Base-by-base conservation (phyloP, 2,113 vertebrate genomes). In the Jacana jacana region DNA sequence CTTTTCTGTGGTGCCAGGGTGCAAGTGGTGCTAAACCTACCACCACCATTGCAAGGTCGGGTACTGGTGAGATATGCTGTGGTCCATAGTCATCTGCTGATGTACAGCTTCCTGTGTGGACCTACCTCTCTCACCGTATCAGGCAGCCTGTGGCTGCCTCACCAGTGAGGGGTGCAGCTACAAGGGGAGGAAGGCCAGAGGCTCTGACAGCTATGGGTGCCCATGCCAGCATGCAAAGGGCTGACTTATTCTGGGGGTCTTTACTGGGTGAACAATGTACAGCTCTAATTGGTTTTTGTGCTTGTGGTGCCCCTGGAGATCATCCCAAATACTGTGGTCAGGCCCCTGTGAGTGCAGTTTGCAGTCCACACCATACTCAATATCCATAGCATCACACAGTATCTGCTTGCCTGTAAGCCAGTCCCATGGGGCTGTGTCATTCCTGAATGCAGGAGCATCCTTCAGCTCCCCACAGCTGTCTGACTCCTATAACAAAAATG, bases 121-220 rank as follows among this genome's bases (percentile, higher is more conserved):
- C 19, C 35, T 58, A n/a, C 42, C 20, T 46, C 23, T 39, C 51
- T 61, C 0, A 0, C 61, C 0, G 1, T 46, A 37, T 25, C 0
- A 4, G n/a, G 27, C 35, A 55, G 52, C 27, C 28, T 52, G n/a
- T 0, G 1, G 40, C 30, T 72, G 31, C 25, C 22, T 79, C 40
- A 16, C 25, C 0, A 5, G 14, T 4, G 9, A 16, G 49, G 42
- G 80, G 4, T 0, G 0, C 1, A 1, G 35, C 33, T 81, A 63
- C 17, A 30, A 69, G 33, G 27, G 19, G 19, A 81, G 16, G 55
- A 80, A 39, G 40, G 33, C 33, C 20, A 31, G 33, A 37, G 0
- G 5, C 24, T 85, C 81, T 40, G 17, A 20, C 19, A 57, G 69
- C 48, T 81, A 33, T 52, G 42, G 42, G 6, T 52, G 37, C 15